Conservation (phyloP, 1,140 invertebrate genomes). For the Maniola jurtina region DNA sequence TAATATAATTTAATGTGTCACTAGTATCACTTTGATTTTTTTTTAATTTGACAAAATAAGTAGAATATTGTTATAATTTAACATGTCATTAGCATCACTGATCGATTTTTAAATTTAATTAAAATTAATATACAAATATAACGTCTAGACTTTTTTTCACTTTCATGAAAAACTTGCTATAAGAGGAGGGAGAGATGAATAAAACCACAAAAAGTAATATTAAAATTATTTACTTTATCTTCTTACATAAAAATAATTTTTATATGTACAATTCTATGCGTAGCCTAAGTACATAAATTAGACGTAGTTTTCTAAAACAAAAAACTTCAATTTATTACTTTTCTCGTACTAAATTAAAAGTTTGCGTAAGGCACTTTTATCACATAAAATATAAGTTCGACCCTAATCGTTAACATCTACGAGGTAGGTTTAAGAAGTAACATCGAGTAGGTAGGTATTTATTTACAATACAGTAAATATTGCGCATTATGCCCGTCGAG, state of each 20-base stretch:
- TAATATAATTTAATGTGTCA: too few species aligned
- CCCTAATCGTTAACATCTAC: conserved; percentile 21
- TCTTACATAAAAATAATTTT: conserved; percentile 22
- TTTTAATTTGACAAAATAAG: not conserved
- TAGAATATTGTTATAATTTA: too few species aligned
- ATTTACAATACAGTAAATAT: conserved; percentile 40
- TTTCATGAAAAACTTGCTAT: too few species aligned
- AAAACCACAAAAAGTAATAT: not conserved
- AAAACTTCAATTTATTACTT: not conserved
- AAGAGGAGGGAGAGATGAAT: not conserved
- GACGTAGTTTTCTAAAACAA: conserved; percentile 11
- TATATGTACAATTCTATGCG: conserved; percentile 29
- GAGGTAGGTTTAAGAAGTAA: conserved; percentile 32
- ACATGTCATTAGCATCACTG: too few species aligned
- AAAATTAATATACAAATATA: too few species aligned
- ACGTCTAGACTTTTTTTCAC: too few species aligned
- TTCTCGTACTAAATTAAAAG: conserved; percentile 13
- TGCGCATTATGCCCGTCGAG: conserved; percentile 30
- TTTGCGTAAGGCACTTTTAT: conserved; percentile 33
- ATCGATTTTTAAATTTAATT: too few species aligned
- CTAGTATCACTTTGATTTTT: too few species aligned
- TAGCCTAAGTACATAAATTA: conserved; percentile 28
- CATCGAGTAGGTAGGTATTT: conserved; percentile 21
- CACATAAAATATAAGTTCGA: conserved; percentile 29
- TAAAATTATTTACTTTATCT: conserved; percentile 19